Evolutionary conservation across 1,140 invertebrate species (phyloP).

Genomic region (Leptopilina boulardi): DNA sequence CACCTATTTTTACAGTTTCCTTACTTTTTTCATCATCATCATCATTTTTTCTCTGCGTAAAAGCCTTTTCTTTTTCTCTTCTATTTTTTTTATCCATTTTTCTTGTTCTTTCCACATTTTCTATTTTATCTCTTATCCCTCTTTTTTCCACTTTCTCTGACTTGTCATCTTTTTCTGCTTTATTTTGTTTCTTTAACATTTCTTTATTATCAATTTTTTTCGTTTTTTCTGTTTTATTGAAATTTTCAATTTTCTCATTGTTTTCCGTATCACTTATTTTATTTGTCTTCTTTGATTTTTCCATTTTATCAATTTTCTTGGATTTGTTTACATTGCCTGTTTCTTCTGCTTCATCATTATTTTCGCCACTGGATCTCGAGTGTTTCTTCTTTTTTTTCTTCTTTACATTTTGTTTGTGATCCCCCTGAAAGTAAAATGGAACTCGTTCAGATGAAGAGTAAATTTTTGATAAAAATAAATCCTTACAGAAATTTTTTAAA

Average conservation of each 20-base stretch:
- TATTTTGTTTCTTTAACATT: too few relatives aligned
- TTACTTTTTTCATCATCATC: not conserved
- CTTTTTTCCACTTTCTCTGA: slow-evolving; percentile 24
- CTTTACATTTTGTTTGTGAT: too few relatives aligned
- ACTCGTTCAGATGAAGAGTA: too few relatives aligned
- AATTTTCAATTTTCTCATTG: not conserved
- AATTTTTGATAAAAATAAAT: too few relatives aligned
- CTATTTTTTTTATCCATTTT: not conserved
- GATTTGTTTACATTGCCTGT: not conserved
- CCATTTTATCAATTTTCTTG: slow-evolving; percentile 7
- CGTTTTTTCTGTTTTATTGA: not conserved
- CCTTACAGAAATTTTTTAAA: too few relatives aligned
- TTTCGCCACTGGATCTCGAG: too few relatives aligned
- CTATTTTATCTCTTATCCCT: slow-evolving; percentile 11
- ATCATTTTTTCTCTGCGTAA: not conserved
- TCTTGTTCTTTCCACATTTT: not conserved
- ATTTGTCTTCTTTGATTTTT: slow-evolving; percentile 29
- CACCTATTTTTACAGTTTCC: not conserved
- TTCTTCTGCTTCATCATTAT: not conserved
- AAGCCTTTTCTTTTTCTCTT: not conserved
- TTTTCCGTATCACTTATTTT: not conserved
- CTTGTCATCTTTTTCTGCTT: slow-evolving; percentile 29
- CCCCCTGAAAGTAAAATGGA: too few relatives aligned
- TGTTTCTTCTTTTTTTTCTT: not conserved
- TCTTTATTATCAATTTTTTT: too few relatives aligned